Base-by-base conservation (phyloP, 2,888 invertebrate genomes). In the Perizoma flavofasciatum region DNA sequence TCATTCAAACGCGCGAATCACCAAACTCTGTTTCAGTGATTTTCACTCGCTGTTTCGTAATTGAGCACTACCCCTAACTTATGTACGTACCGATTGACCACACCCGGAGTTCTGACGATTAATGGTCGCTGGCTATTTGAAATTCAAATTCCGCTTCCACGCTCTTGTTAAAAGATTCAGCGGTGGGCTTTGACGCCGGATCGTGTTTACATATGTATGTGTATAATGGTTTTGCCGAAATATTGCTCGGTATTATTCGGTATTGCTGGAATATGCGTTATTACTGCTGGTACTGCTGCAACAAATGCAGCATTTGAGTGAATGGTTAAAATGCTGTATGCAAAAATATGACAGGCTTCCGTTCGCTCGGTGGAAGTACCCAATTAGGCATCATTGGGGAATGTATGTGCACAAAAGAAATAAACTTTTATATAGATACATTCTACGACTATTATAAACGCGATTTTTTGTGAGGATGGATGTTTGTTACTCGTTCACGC, bases 91-190 rank as follows among this genome's bases (percentile, higher is more conserved):
- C 50, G 22, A 51, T 43, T 51, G 51, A 51, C 51, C 43, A 49
- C 44, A 44, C 39, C 43, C 34, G 10, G 10, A 6, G 10, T 34
- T 34, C 33, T 37, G 51, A 49, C 53, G 45, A 56, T 61, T 56
- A 56, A 56, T 61, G 52, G 55, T 10, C 51, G n/a, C 45, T 40
- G 34, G 44, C 35, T 5, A 55, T 55, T 52, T 61, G 52, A 52
- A 56, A 52, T 61, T 56, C 60, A 61, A 61, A 61, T 56, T 48
- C 45, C 0, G 47, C n/a, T 10, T 54, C 41, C 47, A 41, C 47
- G 55, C 32, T 34, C 52, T 34, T 5, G 55, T 52, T 61, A 61
- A 52, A 61, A 61, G 55, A 56, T 60, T 55, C 60, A 60, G 11
- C 40, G 6, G 41, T 49, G 44, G 35, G 34, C 50, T 55, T 59